A percentile compares a stretch with the other conserved stretches of the same genome.
Conservation (phyloP, 2,888 invertebrate species). For the Macrosoma leucophasiata region DNA sequence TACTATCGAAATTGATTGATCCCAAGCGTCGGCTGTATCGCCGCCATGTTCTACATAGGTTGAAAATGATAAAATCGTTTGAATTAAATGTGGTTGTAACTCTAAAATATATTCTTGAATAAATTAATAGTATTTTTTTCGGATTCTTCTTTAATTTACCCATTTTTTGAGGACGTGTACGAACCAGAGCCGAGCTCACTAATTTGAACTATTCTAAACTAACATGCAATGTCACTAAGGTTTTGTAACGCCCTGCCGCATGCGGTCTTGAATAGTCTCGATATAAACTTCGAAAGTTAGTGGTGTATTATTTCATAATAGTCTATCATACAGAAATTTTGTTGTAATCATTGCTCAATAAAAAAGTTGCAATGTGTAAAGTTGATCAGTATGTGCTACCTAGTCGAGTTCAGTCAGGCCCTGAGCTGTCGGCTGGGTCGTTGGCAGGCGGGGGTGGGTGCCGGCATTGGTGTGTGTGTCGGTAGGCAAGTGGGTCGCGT, state of each 20-base stretch:
- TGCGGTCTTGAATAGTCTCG: no score
- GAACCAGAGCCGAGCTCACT: no score
- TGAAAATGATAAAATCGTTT: no score
- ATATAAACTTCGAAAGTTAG: slow-evolving; percentile 34
- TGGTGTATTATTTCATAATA: slow-evolving; percentile 28
- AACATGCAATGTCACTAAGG: slow-evolving; percentile 3
- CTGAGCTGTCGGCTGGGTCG: slow-evolving; percentile 19
- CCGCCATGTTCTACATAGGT: no score
- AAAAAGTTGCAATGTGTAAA: slow-evolving; percentile 16
- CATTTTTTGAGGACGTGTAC: no score
- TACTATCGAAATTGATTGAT: no score
- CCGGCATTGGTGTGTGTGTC: slow-evolving; percentile 24
- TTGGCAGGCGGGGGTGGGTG: slow-evolving; percentile 40
- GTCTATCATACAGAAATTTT: slow-evolving; percentile 31
- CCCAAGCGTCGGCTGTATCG: no score
- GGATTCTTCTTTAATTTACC: no score
- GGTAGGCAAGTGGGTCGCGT: slow-evolving; percentile 41
- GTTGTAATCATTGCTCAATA: slow-evolving; percentile 28
- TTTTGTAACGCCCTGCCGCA: slow-evolving; percentile 22
- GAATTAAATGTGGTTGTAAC: no score
- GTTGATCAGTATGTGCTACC: slow-evolving; percentile 11
- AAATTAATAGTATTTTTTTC: no score
- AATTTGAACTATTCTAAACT: slow-evolving; percentile 5
- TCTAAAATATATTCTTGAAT: no score
- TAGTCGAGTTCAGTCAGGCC: not conserved